Base-by-base conservation (phyloP, 1,140 invertebrate genomes). In the Drosophila lacteicornis region DNA sequence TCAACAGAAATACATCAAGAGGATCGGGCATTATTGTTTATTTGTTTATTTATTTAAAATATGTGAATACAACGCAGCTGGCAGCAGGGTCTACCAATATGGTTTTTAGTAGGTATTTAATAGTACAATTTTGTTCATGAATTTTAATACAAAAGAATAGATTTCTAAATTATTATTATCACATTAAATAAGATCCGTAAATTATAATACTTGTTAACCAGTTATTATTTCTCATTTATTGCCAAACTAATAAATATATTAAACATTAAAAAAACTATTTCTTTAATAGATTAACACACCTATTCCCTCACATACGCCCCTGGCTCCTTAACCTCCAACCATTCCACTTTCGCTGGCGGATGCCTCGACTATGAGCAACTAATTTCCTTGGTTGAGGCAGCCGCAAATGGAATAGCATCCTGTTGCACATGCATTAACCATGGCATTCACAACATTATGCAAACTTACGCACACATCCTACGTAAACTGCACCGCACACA, bases 341-440 rank as follows among this genome's bases (percentile, higher is more conserved):
- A 40, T 22, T 4, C 19, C 40, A 45, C 40, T 36, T 62, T 62
- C 40, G 17, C 49, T 17, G 22, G 22, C 43, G 67, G 51, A 58
- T 49, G 36, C 65, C 33, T 50, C 69, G 69, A 73, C 66, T 71
- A 73, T 73, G 69, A 73, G 69, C 66, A 36, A 73, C 69, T 73
- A 73, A 73, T 73, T 71, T 71, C 69, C 69, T 73, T 15, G 36
- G 69, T 71, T 51, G 53, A 30, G 53, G 53, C 69, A 71, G 36
- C 69, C 69, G 30, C 69, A 73, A 73, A 70, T 73, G 51, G 69
- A 51, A 71, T 47, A 59, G 67, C 67, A 73, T 73, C 69, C 69
- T 73, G 69, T 73, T 73, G 69, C 69, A 73, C 69, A 73, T 73
- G 69, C 69, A 73, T 73, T 73, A 73, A 73, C 69, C 69, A 73